These are phyloP conservation scores for Anthonomus grandis DNA, from an alignment of 1,140 invertebrate genomes.

Conservation along the genomic window DNA sequence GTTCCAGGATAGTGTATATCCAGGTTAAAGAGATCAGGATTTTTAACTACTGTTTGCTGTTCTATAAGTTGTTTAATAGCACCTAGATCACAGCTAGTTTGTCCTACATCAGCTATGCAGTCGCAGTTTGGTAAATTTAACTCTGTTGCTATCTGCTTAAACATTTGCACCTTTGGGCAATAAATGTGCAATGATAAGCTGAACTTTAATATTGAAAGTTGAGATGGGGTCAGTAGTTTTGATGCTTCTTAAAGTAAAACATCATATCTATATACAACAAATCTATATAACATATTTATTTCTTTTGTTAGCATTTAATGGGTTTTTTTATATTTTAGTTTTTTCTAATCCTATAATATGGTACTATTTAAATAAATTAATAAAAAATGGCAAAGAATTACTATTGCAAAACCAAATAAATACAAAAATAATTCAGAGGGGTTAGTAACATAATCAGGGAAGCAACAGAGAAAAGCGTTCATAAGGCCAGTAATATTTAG, in stretches of 20 bases:
- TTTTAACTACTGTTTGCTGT: slow-evolving; percentile 11
- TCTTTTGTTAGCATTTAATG: too few relatives aligned
- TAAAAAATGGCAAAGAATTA: too few relatives aligned
- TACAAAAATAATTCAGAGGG: too few relatives aligned
- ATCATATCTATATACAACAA: too few relatives aligned
- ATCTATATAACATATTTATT: too few relatives aligned
- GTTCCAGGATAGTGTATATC: slow-evolving; percentile 86
- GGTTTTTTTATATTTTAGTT: too few relatives aligned
- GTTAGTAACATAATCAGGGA: too few relatives aligned
- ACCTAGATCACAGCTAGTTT: slow-evolving; percentile 62
- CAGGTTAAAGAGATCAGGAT: slow-evolving; percentile 65
- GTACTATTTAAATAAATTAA: too few relatives aligned
- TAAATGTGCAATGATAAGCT: slow-evolving; percentile 82
- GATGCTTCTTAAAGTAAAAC: slow-evolving; percentile 64
- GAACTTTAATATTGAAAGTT: slow-evolving; percentile 80
- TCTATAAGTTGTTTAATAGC: slow-evolving; percentile 52
- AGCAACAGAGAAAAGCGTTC: too few relatives aligned
- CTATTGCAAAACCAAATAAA: too few relatives aligned
- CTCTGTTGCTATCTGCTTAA: slow-evolving; percentile 81
- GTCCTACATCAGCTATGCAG: slow-evolving; percentile 69
- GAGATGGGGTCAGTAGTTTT: slow-evolving; percentile 66
- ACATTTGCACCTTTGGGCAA: slow-evolving; percentile 89
- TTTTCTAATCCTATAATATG: too few relatives aligned
- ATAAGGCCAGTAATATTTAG: too few relatives aligned
- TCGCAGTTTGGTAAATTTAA: slow-evolving; percentile 63